Conservation (phyloP, 2,113 vertebrate species). For the Desmodus rotundus region DNA sequence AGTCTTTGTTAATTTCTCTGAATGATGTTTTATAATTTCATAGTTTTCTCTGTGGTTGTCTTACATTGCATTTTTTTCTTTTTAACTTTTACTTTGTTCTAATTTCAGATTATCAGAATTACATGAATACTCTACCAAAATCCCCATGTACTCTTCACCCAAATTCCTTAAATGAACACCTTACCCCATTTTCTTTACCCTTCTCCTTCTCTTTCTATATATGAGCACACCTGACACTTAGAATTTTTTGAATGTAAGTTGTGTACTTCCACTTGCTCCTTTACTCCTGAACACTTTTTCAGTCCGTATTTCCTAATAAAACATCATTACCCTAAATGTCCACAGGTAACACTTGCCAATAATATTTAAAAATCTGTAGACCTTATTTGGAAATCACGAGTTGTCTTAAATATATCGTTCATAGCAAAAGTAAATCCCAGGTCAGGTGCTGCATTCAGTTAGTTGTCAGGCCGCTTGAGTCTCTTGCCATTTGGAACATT, state of each 20-base stretch:
- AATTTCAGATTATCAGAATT: constrained; percentile 5
- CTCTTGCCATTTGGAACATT: background rate
- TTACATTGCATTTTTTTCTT: background rate
- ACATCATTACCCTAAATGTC: background rate
- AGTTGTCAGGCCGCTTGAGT: background rate
- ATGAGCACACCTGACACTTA: background rate
- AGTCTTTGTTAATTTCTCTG: background rate
- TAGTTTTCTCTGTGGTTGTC: background rate
- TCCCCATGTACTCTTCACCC: background rate
- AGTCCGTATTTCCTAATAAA: background rate
- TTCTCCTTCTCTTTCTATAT: background rate
- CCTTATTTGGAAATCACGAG: background rate
- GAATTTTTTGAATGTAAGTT: background rate
- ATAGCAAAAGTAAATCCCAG: background rate
- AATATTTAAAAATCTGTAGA: background rate
- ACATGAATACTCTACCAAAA: background rate
- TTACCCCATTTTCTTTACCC: background rate
- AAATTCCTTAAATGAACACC: background rate
- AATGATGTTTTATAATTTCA: background rate
- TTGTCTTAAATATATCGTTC: background rate
- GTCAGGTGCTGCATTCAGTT: background rate
- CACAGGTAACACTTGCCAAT: background rate
- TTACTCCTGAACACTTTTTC: background rate
- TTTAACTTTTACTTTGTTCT: background rate
- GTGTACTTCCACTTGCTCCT: background rate